Evolutionary conservation across 2,888 invertebrate species (phyloP).

Genomic region (Ichneumoninae sp.): DNA sequence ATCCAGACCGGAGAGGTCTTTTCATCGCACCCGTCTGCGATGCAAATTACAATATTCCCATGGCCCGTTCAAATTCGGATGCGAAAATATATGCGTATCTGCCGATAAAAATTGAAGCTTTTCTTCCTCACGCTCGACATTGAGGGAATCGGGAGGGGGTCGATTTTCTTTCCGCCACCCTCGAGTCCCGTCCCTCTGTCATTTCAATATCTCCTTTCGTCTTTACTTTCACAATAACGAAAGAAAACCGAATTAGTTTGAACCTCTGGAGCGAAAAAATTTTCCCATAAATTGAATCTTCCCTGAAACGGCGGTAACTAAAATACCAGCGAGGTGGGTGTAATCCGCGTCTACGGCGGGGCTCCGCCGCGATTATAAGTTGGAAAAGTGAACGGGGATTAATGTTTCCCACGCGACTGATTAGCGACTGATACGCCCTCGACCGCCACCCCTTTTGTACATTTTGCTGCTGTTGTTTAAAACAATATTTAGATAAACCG

Average conservation of each 20-base stretch:
- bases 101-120: constrained; percentile 79
- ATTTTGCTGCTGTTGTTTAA: constrained; percentile 53
- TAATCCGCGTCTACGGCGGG: constrained; percentile 4
- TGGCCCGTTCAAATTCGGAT: constrained; percentile 78
- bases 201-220: constrained; percentile 21
- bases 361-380: constrained; percentile 13
- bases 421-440: constrained; percentile 67
- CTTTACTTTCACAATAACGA: constrained; percentile 54
- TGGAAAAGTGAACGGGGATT: constrained; percentile 64
- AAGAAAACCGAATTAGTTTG: constrained; percentile 51
- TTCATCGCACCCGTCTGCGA: constrained; percentile 77
- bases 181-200: constrained; percentile 13
- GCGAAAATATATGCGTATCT: constrained; percentile 82
- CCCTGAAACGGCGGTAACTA: constrained; percentile 14
- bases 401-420: constrained; percentile 77
- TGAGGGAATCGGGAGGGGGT: constrained; percentile 47
- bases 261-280: constrained; percentile 46
- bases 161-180: constrained; percentile 47
- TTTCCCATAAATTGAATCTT: constrained; percentile 37
- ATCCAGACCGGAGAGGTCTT: constrained; percentile 78
- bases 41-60: constrained; percentile 84
- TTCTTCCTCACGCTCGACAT: constrained; percentile 46
- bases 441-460: constrained; percentile 58
- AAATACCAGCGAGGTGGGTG: background rate
- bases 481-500: constrained; percentile 77